Base-by-base conservation (phyloP, 2,797 vertebrate genomes). In the Scomberomorus guttatus region DNA sequence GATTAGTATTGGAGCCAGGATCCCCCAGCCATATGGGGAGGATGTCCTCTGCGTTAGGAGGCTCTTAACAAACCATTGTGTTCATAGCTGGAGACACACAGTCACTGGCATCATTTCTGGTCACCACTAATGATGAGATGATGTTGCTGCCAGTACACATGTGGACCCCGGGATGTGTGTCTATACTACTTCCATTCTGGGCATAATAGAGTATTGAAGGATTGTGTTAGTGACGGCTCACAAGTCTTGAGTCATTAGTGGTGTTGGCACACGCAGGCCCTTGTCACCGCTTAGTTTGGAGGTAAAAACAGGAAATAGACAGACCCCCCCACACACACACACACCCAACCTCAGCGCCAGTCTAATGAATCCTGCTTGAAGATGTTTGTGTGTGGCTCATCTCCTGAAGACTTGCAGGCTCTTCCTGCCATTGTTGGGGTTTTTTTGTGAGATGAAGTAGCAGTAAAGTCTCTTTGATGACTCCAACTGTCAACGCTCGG, bases 231-330 rank as follows among this genome's bases (percentile, higher is more conserved):
- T 44, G 18, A 60, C 5, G n/a, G 11, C 67, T 44, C 44, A 62
- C 54, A 63, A 18, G 37, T 67, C 82, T 85, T 80, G 85, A 92
- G 81, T 89, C 85, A 93, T 93, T 84, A 85, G 75, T 5, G 27
- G 52, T 69, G 90, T 82, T 93, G 92, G 91, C 92, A 92, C 90
- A 90, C 9, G 68, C 75, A 64, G 73, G 24, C 54, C 81, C 55
- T 77, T 3, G 29, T 84, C 80, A 54, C 71, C 17, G n/a, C 79
- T 85, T 65, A 27, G 69, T 72, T 61, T 34, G 72, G 66, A 78
- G 83, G 81, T 80, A 85, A 94, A 94, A 95, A 95, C 92, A 94
- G 94, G 94, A 95, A 93, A 86, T 90, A 75, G 75, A 94, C 32
- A 62, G 44, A 5, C 79, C 71, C 58, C 51, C 25, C 57, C 65